Conservation (phyloP, 2,797 vertebrate genomes). For the Phoebastria nigripes region DNA sequence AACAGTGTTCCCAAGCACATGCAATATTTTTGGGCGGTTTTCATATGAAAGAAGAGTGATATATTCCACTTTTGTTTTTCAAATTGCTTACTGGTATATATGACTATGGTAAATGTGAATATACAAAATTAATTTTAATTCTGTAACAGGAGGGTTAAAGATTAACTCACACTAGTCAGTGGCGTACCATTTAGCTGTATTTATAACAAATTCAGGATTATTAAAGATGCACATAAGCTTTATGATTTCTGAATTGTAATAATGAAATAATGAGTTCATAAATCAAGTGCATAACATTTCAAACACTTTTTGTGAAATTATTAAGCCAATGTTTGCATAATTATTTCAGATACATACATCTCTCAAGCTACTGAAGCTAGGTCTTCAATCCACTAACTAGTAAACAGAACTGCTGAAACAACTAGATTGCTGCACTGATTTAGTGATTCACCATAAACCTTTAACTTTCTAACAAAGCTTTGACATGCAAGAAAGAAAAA, state of each 20-base stretch:
- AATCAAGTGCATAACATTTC: neutral
- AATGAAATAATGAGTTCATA: neutral
- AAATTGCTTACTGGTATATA: neutral
- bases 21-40: neutral
- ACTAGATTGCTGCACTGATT: neutral
- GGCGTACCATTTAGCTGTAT: neutral
- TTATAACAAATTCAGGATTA: neutral
- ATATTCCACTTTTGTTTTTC: neutral
- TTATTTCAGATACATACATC: neutral
- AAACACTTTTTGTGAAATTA: neutral
- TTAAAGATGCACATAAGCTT: neutral
- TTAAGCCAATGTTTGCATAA: neutral
- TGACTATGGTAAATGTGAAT: neutral
- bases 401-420: neutral
- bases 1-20: neutral
- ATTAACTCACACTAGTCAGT: neutral
- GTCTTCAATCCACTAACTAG: neutral
- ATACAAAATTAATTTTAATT: neutral
- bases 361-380: neutral
- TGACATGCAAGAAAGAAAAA: neutral
- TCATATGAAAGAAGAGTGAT: neutral
- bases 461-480: neutral
- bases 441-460: neutral
- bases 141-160: neutral
- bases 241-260: neutral